Percentiles rank a stretch among this genome's conserved stretches.
phyloP scores from a whole-genome alignment of 2,113 vertebrate species.

The Grallaria varia region DNA sequence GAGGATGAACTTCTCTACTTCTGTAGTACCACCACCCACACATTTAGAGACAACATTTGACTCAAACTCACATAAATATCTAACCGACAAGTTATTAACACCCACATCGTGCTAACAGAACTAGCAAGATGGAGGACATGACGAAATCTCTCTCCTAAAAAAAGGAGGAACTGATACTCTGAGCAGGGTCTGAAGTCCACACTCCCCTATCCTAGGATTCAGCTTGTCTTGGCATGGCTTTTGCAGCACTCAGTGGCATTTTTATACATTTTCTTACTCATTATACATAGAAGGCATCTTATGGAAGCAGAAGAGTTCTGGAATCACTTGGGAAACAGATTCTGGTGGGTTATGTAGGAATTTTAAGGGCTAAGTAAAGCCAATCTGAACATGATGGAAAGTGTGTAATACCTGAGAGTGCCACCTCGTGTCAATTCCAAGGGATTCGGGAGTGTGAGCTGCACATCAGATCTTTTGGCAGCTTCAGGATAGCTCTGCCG shows the following conservation, averaged over 20 bases:
- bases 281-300: background rate
- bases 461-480: background rate
- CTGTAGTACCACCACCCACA: background rate
- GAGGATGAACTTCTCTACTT: background rate
- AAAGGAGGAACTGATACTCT: background rate
- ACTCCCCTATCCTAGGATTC: no score
- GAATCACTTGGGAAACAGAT: background rate
- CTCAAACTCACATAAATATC: background rate
- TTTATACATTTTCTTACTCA: background rate
- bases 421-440: background rate
- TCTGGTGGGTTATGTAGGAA: background rate
- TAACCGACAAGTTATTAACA: background rate
- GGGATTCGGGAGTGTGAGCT: background rate
- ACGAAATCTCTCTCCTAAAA: background rate
- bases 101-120: background rate
- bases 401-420: fast-evolving
- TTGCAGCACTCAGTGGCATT: background rate
- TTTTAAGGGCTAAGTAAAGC: background rate
- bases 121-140: background rate
- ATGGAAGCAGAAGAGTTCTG: background rate
- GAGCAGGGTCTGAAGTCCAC: background rate
- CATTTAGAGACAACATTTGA: background rate
- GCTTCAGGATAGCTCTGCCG: background rate
- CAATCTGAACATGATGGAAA: background rate
- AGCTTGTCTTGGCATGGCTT: background rate